These are phyloP conservation scores for Crax fasciolata DNA, from an alignment of 2,797 vertebrate species.

Conservation along the genomic window DNA sequence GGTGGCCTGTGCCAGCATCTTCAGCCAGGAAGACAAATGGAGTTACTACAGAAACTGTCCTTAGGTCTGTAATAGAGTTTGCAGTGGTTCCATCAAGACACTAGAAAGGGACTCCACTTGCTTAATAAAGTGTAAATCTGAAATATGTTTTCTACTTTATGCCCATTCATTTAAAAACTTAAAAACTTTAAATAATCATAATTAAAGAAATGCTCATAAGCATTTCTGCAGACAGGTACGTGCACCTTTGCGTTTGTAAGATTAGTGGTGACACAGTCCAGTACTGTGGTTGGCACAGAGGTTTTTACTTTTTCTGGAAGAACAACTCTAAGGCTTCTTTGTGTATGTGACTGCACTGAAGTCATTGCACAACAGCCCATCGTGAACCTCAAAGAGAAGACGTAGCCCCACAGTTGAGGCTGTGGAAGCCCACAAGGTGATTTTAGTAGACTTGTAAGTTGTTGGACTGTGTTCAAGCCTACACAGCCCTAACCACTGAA, in stretches of 20 bases:
- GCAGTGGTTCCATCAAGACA: constrained; percentile 10
- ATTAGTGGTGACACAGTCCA: neutral
- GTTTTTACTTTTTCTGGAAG: neutral
- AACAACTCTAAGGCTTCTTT: neutral
- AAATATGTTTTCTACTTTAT: neutral
- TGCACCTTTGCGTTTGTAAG: neutral
- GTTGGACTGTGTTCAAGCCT: neutral
- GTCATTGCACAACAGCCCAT: neutral
- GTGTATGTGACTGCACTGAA: neutral
- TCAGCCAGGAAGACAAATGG: constrained; percentile 28
- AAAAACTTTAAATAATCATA: neutral
- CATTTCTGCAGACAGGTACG: neutral
- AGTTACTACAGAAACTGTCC: neutral
- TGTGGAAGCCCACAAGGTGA: fast-evolving
- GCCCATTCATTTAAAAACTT: neutral
- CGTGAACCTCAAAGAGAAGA: neutral
- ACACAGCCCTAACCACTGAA: neutral
- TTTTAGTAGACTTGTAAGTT: neutral
- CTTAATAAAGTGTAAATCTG: neutral
- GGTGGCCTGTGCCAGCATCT: constrained; percentile 21
- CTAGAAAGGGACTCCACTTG: neutral
- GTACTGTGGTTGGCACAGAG: neutral
- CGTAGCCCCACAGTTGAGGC: neutral
- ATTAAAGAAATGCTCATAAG: neutral
- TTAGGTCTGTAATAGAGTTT: neutral